These are phyloP conservation scores for Geococcyx californianus DNA, from an alignment of 2,113 vertebrate species.

Conservation along the genomic window DNA sequence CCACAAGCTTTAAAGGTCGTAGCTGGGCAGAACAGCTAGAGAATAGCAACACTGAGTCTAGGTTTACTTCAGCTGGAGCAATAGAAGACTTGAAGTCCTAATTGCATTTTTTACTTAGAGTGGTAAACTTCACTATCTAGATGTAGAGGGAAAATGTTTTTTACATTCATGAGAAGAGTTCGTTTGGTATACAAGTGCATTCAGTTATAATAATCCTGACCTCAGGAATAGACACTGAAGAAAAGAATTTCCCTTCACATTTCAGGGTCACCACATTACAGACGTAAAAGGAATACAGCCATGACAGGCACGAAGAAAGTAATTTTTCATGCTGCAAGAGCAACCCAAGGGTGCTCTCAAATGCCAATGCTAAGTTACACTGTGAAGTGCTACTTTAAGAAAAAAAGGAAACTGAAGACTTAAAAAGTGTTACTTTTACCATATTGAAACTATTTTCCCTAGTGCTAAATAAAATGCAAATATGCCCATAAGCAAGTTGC, in stretches of 20 bases:
- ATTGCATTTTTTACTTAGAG: neutral
- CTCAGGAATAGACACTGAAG: neutral
- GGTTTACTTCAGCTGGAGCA: neutral
- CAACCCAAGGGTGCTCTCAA: neutral
- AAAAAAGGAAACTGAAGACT: neutral
- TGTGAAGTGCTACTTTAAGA: neutral
- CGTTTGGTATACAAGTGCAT: neutral
- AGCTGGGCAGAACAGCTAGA: neutral
- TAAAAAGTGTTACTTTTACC: neutral
- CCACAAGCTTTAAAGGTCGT: neutral
- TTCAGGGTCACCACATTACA: neutral
- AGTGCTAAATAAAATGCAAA: constrained; percentile 18
- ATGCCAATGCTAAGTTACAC: neutral
- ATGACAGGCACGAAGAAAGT: neutral
- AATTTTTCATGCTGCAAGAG: neutral
- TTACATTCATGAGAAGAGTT: neutral
- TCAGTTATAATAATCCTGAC: neutral
- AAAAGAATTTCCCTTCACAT: neutral
- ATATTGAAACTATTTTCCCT: neutral
- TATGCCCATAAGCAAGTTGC: neutral
- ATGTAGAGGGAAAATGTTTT: neutral
- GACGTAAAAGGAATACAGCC: neutral
- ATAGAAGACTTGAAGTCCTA: neutral
- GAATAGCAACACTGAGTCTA: neutral
- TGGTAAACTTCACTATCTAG: neutral